Conservation (phyloP, 2,797 vertebrate species). For the Tragelaphus eurycerus region DNA sequence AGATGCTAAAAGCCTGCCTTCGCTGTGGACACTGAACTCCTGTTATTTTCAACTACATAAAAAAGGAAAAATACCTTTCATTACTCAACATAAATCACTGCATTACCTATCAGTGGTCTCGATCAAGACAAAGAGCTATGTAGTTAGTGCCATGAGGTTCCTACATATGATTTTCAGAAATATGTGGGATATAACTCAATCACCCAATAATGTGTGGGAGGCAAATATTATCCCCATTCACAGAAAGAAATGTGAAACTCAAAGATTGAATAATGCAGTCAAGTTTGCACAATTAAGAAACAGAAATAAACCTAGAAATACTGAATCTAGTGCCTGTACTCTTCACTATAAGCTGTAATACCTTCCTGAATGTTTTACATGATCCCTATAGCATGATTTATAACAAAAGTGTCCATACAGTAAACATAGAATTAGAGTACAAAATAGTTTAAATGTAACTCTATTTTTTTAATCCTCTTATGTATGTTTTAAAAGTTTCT, state of each 20-base stretch:
- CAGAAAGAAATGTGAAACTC: background rate
- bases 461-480: background rate
- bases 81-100: background rate
- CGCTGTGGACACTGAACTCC: background rate
- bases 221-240: background rate
- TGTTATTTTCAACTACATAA: slow-evolving; percentile 6
- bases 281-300: background rate
- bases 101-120: background rate
- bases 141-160: background rate
- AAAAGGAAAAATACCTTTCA: background rate
- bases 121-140: background rate
- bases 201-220: background rate
- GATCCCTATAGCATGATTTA: background rate
- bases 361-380: background rate
- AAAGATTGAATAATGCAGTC: background rate
- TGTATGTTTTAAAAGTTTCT: background rate
- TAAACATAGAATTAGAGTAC: background rate
- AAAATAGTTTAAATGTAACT: background rate
- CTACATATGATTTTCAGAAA: background rate
- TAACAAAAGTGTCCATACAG: background rate
- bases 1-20: background rate
- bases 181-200: background rate
- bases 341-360: background rate
- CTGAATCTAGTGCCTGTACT: background rate
- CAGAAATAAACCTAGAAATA: background rate